Conservation (phyloP, 37 sponge, comb jelly and placozoan genomes). For the Mnemiopsis leidyi region DNA sequence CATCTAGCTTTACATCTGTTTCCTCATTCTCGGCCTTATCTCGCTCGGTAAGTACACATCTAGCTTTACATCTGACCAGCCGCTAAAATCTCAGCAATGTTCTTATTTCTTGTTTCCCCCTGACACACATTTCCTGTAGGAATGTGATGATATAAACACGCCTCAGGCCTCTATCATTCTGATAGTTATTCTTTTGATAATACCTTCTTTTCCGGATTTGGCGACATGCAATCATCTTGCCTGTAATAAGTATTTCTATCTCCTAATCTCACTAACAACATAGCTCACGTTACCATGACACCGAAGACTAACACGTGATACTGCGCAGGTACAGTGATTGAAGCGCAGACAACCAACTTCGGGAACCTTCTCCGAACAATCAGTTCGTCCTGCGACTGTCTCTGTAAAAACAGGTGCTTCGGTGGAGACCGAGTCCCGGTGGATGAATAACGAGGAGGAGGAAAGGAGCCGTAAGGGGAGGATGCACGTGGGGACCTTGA, state of each 20-base stretch:
- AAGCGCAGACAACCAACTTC: constrained; percentile 54
- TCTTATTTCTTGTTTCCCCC: neutral
- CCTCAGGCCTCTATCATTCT: too few relatives aligned
- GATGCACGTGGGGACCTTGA: neutral
- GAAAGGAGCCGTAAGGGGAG: neutral
- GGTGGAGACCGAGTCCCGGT: constrained; percentile 41
- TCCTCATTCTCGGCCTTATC: constrained; percentile 64
- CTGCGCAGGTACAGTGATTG: constrained; percentile 63
- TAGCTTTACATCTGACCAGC: neutral
- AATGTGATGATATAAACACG: too few relatives aligned
- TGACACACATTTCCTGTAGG: too few relatives aligned
- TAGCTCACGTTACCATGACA: too few relatives aligned
- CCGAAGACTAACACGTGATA: too few relatives aligned
- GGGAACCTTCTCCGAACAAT: constrained; percentile 20
- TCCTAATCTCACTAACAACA: too few relatives aligned
- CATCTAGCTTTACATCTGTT: constrained; percentile 64
- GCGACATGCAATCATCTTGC: too few relatives aligned
- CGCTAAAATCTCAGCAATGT: neutral
- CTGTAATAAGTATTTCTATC: too few relatives aligned
- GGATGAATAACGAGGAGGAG: constrained; percentile 8
- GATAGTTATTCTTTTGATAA: too few relatives aligned
- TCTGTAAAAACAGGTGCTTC: constrained; percentile 46
- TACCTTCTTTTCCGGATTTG: too few relatives aligned
- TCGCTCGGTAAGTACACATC: constrained; percentile 5
- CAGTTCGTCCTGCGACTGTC: constrained; percentile 65